Conservation (phyloP, 64 coral and sea anemone genomes). For the Cladopsammia gracilis region DNA sequence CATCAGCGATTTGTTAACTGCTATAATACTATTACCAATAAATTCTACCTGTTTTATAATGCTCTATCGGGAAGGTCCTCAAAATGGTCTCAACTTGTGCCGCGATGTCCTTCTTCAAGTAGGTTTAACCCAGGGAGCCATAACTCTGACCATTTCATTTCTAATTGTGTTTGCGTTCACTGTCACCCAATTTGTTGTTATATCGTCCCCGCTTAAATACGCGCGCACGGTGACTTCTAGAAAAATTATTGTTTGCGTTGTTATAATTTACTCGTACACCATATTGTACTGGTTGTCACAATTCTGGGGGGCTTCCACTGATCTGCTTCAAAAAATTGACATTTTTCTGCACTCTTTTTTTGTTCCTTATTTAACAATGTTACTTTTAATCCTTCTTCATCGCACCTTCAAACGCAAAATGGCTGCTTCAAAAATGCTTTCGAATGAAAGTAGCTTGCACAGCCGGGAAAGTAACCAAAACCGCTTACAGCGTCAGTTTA, state of each 20-base stretch:
- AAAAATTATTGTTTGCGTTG: neutral
- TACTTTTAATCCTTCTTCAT: slow-evolving; percentile 30
- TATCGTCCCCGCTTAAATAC: slow-evolving; percentile 30
- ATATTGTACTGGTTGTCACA: neutral
- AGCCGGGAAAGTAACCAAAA: neutral
- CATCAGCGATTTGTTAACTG: neutral
- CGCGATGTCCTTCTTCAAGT: neutral
- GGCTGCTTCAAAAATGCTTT: neutral
- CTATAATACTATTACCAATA: neutral
- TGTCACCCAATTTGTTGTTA: slow-evolving; percentile 25
- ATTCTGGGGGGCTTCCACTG: too few species aligned
- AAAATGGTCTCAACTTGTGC: too few species aligned
- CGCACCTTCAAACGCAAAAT: slow-evolving; percentile 28
- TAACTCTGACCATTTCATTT: slow-evolving; percentile 24
- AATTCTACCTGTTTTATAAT: neutral
- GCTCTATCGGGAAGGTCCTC: neutral
- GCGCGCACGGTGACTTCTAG: neutral
- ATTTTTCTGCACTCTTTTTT: slow-evolving; percentile 5
- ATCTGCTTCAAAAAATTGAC: slow-evolving; percentile 1
- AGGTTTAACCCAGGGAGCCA: neutral
- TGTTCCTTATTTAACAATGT: neutral
- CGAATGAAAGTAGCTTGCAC: neutral
- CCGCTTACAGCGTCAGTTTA: slow-evolving; percentile 3
- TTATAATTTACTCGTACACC: neutral
- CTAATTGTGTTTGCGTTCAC: slow-evolving; percentile 36